Evolutionary conservation across 2,113 vertebrate genomes (phyloP).

Genomic region (cat (Felis catus)): DNA sequence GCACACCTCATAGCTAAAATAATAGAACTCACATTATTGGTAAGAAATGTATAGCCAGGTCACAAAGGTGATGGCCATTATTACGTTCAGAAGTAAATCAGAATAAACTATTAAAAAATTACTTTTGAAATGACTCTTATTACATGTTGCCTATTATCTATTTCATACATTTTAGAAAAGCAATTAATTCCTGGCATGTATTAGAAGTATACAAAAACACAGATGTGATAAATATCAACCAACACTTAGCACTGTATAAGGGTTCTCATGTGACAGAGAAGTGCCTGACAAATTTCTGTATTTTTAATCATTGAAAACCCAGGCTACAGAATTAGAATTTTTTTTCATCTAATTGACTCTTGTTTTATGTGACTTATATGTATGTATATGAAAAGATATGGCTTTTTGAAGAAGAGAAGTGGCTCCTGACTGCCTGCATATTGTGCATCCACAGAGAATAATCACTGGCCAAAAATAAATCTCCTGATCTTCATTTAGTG

Average conservation of each 20-base stretch:
- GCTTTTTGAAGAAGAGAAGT: not conserved
- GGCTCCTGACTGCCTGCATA: not conserved
- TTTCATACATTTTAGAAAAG: not conserved
- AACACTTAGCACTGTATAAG: not conserved
- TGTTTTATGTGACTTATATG: not conserved
- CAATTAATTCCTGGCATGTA: not conserved
- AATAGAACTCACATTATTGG: not conserved
- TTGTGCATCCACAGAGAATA: conserved; percentile 9
- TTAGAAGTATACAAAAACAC: conserved; percentile 12
- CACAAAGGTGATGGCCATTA: not conserved
- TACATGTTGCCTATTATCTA: not conserved
- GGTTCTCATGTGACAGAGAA: not conserved
- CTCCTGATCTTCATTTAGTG: not conserved
- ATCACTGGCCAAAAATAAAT: not conserved
- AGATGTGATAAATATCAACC: not conserved
- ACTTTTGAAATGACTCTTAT: not conserved
- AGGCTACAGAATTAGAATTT: not conserved
- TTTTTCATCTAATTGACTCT: not conserved
- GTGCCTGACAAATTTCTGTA: not conserved
- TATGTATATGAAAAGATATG: not conserved
- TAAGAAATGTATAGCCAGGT: not conserved
- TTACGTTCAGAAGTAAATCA: not conserved
- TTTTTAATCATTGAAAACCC: not conserved
- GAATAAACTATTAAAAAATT: not conserved
- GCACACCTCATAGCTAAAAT: not conserved